phyloP scores from a whole-genome alignment of 2,888 invertebrate species.

The Mythimna loreyi region DNA sequence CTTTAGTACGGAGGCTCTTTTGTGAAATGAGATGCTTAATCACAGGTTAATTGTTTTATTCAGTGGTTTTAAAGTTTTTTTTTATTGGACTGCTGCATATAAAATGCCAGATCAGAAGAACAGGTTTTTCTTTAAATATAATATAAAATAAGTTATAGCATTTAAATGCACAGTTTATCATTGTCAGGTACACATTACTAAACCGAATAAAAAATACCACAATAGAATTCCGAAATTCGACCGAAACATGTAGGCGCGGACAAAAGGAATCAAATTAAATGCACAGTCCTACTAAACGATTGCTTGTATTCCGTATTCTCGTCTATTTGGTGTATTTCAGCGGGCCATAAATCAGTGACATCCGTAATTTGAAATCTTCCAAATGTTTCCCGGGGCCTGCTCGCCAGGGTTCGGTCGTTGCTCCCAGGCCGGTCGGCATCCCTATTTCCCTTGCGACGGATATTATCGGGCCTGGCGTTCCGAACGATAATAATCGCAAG shows the following conservation, averaged over 20 bases:
- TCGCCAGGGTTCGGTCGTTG: slow-evolving; percentile 74
- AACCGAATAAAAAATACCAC: slow-evolving; percentile 36
- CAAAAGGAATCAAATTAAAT: slow-evolving; percentile 57
- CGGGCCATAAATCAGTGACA: slow-evolving; percentile 74
- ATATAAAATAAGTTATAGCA: slow-evolving; percentile 4
- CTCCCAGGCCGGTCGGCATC: slow-evolving; percentile 71
- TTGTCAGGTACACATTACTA: slow-evolving; percentile 20
- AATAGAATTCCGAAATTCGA: slow-evolving; percentile 40
- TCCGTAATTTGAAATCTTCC: slow-evolving; percentile 75
- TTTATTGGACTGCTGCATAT: background rate
- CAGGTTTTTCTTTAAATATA: background rate
- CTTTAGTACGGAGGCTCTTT: background rate
- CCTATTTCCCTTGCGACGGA: slow-evolving; percentile 75
- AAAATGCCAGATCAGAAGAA: background rate
- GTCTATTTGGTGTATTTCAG: slow-evolving; percentile 60
- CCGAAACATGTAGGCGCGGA: slow-evolving; percentile 26
- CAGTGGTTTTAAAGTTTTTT: background rate
- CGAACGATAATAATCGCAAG: slow-evolving; percentile 79
- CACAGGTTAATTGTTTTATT: slow-evolving; percentile 8
- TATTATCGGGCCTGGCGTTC: slow-evolving; percentile 75
- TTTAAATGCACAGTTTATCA: slow-evolving; percentile 16
- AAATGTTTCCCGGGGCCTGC: slow-evolving; percentile 62
- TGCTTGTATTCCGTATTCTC: slow-evolving; percentile 36
- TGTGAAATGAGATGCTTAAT: slow-evolving; percentile 2
- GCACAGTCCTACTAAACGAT: slow-evolving; percentile 45